Conservation (phyloP, 2,888 invertebrate genomes). For the Epiblema foenella region DNA sequence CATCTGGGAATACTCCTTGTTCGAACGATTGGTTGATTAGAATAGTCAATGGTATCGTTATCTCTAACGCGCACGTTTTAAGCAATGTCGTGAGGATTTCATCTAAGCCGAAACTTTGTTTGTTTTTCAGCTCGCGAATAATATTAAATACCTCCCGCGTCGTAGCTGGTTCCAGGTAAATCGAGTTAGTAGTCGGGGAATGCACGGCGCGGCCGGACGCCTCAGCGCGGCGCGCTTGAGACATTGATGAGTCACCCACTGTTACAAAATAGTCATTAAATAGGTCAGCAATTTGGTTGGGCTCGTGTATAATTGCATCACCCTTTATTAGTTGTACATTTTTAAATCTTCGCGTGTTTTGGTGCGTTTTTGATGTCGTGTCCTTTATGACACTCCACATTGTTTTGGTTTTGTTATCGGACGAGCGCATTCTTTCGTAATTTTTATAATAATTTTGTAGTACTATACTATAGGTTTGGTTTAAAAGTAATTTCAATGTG, state of each 20-base stretch:
- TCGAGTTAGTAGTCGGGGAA: neutral
- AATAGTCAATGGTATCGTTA: neutral
- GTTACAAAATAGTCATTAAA: slow-evolving; percentile 5
- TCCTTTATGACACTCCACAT: neutral
- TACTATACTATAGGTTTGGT: neutral
- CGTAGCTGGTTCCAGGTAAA: neutral
- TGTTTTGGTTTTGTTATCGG: no score
- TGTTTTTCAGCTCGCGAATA: neutral
- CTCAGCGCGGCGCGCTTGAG: neutral
- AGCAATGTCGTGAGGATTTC: neutral
- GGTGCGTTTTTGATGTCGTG: neutral
- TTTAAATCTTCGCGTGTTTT: neutral
- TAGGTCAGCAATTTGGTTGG: neutral
- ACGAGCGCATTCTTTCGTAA: neutral
- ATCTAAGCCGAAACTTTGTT: neutral
- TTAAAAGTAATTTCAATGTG: neutral
- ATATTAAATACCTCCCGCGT: neutral
- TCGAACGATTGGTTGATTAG: neutral
- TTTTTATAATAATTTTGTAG: neutral
- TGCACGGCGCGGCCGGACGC: no score
- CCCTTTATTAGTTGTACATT: neutral
- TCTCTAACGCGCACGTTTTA: neutral
- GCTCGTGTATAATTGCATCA: neutral
- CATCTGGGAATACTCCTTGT: neutral
- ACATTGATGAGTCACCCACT: slow-evolving; percentile 1